These are phyloP conservation scores for Bubo blakistoni DNA, from an alignment of 2,113 vertebrate genomes.

Conservation along the genomic window DNA sequence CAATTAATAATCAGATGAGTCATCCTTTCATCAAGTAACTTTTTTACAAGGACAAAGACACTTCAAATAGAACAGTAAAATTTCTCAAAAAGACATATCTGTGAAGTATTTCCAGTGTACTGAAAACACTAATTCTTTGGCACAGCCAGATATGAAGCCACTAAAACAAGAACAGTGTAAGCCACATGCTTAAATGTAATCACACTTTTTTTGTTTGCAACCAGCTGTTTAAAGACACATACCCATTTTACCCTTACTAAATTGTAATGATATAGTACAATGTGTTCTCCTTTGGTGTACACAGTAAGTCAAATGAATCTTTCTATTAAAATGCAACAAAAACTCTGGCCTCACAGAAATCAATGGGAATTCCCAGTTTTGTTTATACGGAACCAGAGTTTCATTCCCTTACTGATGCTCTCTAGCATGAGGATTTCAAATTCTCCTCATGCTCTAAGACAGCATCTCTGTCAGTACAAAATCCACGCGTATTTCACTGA, in stretches of 20 bases:
- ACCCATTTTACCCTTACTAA: background rate
- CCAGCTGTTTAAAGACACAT: background rate
- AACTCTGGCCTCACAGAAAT: background rate
- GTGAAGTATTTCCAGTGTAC: background rate
- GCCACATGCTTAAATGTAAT: background rate
- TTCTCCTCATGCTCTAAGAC: background rate
- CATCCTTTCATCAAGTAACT: background rate
- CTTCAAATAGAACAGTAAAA: background rate
- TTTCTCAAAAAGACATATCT: background rate
- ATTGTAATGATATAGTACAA: background rate
- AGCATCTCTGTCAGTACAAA: background rate
- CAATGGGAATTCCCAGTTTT: background rate
- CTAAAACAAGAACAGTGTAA: background rate
- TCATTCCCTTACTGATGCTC: background rate
- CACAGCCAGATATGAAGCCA: background rate
- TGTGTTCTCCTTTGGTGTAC: background rate
- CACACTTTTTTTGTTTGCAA: background rate
- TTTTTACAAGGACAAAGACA: background rate
- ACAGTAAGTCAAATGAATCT: background rate
- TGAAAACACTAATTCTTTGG: background rate
- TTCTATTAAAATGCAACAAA: background rate
- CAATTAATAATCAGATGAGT: slow-evolving; percentile 48
- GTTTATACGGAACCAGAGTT: background rate
- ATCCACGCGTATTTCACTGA: background rate
- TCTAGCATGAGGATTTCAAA: background rate